Evolutionary conservation across 1,140 invertebrate species (phyloP).

Genomic region (Scylla paramamosain): DNA sequence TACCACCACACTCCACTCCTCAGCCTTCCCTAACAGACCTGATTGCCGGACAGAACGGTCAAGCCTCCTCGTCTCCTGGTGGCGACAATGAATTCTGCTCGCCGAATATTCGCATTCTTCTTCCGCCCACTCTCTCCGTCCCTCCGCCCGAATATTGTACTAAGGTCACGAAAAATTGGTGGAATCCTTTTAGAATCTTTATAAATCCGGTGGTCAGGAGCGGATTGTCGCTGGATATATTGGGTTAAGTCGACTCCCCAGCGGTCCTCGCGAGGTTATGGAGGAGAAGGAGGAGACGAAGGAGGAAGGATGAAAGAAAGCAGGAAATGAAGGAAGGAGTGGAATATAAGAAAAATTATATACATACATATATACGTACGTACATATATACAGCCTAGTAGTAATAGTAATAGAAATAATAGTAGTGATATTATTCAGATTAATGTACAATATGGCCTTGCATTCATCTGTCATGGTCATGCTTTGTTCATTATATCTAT

Average conservation of each 20-base stretch:
- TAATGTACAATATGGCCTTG: no score
- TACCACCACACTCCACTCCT: neutral
- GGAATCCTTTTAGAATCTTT: constrained; percentile 12
- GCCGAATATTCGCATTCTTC: no score
- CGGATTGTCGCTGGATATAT: constrained; percentile 2
- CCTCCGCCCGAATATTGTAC: neutral
- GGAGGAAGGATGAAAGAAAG: neutral
- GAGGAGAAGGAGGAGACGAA: neutral
- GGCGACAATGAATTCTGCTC: no score
- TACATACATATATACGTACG: no score
- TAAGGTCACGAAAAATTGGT: constrained; percentile 22
- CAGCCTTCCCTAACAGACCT: neutral
- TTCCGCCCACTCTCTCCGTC: neutral
- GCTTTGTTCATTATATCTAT: no score
- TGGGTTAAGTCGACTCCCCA: neutral
- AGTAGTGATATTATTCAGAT: no score
- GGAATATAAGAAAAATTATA: no score
- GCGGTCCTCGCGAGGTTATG: neutral
- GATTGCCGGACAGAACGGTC: neutral
- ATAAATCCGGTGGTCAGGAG: neutral
- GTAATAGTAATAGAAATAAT: no score
- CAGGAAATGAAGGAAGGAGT: neutral
- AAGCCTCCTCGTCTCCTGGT: neutral
- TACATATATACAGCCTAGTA: no score
- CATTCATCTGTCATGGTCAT: no score